Base-by-base conservation (phyloP, 2,113 vertebrate species). In the Psilopogon haemacephalus region DNA sequence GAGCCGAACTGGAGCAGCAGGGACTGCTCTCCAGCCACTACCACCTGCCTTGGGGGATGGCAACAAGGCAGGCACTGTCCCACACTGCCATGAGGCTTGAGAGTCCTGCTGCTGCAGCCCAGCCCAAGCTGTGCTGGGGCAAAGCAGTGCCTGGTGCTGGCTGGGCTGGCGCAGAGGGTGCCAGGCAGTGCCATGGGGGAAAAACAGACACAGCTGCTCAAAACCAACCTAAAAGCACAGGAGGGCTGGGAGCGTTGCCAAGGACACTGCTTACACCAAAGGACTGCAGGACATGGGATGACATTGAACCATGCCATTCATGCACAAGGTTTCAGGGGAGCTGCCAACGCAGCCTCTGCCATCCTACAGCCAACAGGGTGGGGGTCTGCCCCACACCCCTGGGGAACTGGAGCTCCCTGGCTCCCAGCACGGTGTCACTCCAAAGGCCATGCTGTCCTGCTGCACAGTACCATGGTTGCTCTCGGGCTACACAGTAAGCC, bases 51-150 rank as follows among this genome's bases (percentile, higher is more conserved):
- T 4, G 0, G 56, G 33, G 52, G 58, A 84, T 3, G 0, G 86
- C 75, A 88, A 95, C 91, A 95, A 86, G 88, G 95, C 81, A 72
- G 28, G 35, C 92, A 67, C 86, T 93, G 94, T 94, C 50, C 79
- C 48, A 44, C 4, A 2, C 78, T 79, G 78, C 88, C 94, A 89
- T 4, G 21, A 18, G 7, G 28, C 60, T 59, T 50, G 9, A 0
- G 82, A 37, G 44, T 48, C 52, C 80, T 71, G 69, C 52, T 69
- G 88, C 74, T 6, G 8, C 65, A 55, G 62, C 77, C 67, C 67
- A 42, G 81, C 37, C 44, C 2, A 0, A 19, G 84, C 56, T 1
- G 1, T 14, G 37, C 73, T 44, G 44, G 78, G 65, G 33, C 71
- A 75, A 89, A 81, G 86, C 59, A 0, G 94, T 90, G 95, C 94